These are phyloP conservation scores for Amphiduros pacificus DNA, from an alignment of 2,888 invertebrate species.

Conservation along the genomic window DNA sequence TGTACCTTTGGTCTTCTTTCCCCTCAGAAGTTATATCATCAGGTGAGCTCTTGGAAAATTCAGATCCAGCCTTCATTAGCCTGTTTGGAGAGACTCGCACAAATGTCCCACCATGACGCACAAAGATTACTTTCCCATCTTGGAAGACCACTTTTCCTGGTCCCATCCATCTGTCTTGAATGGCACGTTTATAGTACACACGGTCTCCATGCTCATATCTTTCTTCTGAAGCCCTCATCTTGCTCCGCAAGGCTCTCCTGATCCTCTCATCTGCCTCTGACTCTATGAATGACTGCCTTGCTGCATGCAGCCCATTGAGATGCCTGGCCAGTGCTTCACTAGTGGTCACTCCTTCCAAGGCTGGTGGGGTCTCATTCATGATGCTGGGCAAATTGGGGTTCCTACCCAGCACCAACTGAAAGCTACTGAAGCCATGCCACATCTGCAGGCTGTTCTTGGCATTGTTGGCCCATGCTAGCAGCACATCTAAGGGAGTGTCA, in stretches of 20 bases:
- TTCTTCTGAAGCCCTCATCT: conserved; percentile 31
- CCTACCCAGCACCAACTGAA: conserved; percentile 15
- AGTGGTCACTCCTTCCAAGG: conserved; percentile 8
- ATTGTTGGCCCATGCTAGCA: conserved; percentile 15
- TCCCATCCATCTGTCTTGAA: conserved; percentile 27
- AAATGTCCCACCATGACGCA: conserved; percentile 32
- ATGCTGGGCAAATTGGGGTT: conserved; percentile 21
- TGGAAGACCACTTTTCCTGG: conserved; percentile 38
- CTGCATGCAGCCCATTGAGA: conserved; percentile 25
- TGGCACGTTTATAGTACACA: conserved; percentile 33
- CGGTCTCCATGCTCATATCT: conserved; percentile 30
- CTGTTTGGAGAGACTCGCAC: conserved; percentile 35
- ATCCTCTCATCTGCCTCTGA: conserved; percentile 32
- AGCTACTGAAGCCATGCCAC: conserved; percentile 18
- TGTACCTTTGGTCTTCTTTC: not conserved
- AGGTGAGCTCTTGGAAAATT: not conserved
- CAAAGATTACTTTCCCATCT: conserved; percentile 35
- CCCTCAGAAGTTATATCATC: too few relatives aligned
- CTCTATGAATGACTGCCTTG: conserved; percentile 27
- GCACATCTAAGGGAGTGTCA: not conserved
- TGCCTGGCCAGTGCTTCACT: conserved; percentile 23
- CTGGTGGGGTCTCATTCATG: conserved; percentile 13
- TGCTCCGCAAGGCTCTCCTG: conserved; percentile 27
- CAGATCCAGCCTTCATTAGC: conserved; percentile 15
- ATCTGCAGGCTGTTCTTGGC: too few relatives aligned